A percentile compares a stretch with the other conserved stretches of the same genome.
Conservation (phyloP, 2,113 vertebrate species). For the Hepsetus odoe region DNA sequence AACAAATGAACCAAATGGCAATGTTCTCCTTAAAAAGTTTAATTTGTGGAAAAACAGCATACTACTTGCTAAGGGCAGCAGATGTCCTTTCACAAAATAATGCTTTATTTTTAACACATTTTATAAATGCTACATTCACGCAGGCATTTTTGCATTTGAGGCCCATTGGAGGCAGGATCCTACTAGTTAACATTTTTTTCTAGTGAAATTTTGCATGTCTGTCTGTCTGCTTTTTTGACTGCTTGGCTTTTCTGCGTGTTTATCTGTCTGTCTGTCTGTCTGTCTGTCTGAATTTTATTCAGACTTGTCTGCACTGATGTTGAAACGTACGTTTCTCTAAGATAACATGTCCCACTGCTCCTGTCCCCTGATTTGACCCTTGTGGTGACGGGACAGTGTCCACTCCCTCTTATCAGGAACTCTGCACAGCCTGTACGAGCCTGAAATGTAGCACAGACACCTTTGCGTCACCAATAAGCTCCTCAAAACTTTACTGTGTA, state of each 20-base stretch:
- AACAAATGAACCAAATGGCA: too few relatives aligned
- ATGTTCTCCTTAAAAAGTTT: too few relatives aligned
- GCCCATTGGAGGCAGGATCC: not conserved
- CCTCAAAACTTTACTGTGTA: not conserved
- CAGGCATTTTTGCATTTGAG: conserved; percentile 3
- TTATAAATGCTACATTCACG: not conserved
- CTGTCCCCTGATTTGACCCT: conserved; percentile 42
- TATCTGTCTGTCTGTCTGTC: conserved; percentile 10
- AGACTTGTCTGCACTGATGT: conserved; percentile 53
- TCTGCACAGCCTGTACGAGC: not conserved
- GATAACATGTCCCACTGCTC: conserved; percentile 57
- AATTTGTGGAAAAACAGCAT: too few relatives aligned
- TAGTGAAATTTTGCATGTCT: not conserved
- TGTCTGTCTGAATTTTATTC: conserved; percentile 32
- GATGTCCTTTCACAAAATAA: too few relatives aligned
- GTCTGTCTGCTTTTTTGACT: not conserved
- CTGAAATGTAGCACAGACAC: not conserved
- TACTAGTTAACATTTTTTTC: not conserved
- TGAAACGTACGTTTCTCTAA: conserved; percentile 51
- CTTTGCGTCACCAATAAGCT: not conserved
- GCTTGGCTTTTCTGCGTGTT: not conserved
- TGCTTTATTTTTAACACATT: too few relatives aligned
- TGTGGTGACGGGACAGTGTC: not conserved
- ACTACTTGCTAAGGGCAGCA: too few relatives aligned
- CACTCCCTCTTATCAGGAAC: conserved; percentile 10